Base-by-base conservation (phyloP, 2,888 invertebrate genomes). In the Theristus sp. region DNA sequence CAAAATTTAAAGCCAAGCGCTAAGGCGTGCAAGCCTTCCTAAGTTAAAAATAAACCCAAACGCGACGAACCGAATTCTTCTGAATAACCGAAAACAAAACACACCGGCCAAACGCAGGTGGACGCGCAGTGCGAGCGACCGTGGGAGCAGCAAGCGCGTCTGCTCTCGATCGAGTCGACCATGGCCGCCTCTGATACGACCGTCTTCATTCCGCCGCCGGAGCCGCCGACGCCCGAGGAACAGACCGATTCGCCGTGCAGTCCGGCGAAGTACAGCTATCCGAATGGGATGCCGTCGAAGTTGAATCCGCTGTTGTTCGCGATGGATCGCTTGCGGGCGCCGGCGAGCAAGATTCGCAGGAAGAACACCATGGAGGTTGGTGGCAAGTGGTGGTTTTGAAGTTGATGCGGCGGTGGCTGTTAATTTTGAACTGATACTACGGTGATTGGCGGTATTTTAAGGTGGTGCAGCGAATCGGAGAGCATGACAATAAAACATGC, bases 121-220 rank as follows among this genome's bases (percentile, higher is more conserved):
- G 56, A 56, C 28, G 10, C 20, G n/a, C 26, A 25, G 28, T 17
- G 10, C 20, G 38, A 38, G 38, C 38, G 26, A 26, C 46, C 25
- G n/a, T n/a, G n/a, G 27, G 46, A 26, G 22, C 38, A 38, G 38
- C 38, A 38, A 20, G 6, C n/a, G 20, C 46, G n/a, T 22, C 20
- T 61, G 31, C 56, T 62, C 20, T 38, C 10, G 10, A 38, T 38
- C 38, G 38, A 38, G 10, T 38, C 30, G 61, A 60, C 31, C 56
- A 63, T 56, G 59, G 59, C 52, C 47, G 31, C 60, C 3, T 27
- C 56, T 64, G 94, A 96, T 75, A 80, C 89, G 64, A 94, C 94
- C 22, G 90, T 94, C 63, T 90, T 90, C 72, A 87, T 98, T 65
- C 81, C 89, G 72, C 90, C 94, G 27, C 94, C 96, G 10, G 22